Base-by-base conservation (phyloP, 2,113 vertebrate genomes). In the Taxidea taxus region DNA sequence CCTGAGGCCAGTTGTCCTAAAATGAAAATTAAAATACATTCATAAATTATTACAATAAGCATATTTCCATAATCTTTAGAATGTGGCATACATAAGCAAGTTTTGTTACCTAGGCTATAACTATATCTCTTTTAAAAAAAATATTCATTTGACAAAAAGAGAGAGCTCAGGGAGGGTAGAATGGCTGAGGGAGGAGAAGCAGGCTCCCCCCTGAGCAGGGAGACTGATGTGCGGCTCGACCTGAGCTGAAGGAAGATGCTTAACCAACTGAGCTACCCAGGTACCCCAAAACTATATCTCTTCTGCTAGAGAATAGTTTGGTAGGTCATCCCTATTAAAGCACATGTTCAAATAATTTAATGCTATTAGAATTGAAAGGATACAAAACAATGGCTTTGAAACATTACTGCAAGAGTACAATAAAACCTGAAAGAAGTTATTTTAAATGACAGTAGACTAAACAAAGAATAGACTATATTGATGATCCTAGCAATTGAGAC, bases 391-490 rank as follows among this genome's bases (percentile, higher is more conserved):
- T 44, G 1, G 58, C 34, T 78, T 68, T 44, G 34, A 93, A 86
- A 81, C 31, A 54, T 92, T 51, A 42, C 7, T 89, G 4, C 9
- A 75, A 39, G 10, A 11, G 49, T 91, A 89, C 3, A 34, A 60
- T 31, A 78, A 87, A 90, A 84, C 5, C 12, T 44, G 8, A 86
- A 70, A 37, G 20, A 82, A 74, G 27, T 82, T 77, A 72, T 80
- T 87, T 93, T 92, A 18, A 90, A 94, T 92, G 27, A 47, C 6
- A 60, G n/a, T 64, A 84, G 49, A 86, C 86, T 85, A 96, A 91
- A 91, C 23, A 23, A 64, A 88, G 4, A 1, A 11, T 58, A 51
- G 56, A 51, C 39, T 54, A 23, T 78, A 27, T 66, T 90, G 34
- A 27, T 34, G 72, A 84, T 60, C 3, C 14, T 66, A 90, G 25